Evolutionary conservation across 2,797 vertebrate species (phyloP), one percentile per base, ranked within the genome.

Genomic region (Argyrosomus regius): DNA sequence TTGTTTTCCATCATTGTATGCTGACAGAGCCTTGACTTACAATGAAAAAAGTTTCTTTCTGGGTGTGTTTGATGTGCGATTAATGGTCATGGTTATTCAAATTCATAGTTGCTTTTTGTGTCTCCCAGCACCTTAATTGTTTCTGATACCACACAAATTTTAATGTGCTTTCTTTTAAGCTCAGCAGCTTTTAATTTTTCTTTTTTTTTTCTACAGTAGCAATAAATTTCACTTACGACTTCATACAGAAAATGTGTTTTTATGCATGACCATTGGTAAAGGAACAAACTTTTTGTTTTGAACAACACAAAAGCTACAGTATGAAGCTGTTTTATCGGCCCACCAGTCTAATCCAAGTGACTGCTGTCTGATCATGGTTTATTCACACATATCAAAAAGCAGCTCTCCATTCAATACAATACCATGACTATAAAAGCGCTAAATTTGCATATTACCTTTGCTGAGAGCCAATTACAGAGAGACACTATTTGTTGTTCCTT

Each of bases 1-100:
- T 95, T 94, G 92, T 93, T 92, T 94, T 89, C 82, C 79, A 84
- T 93, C 83, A 93, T 84, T 89, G 85, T 89, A 79, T 88, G 83
- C 85, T 93, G 93, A 93, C 90, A 90, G 88, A 88, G 85, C 59
- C 59, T 83, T 83, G 84, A 83, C 86, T 87, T 61, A 83, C 74
- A 82, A 76, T 82, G 64, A 83, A 81, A 85, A 87, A 85, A 88
- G 74, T 79, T 78, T 78, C 78, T 74, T 73, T 85, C 60, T 72
- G 79, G 67, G 78, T 83, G 81, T 87, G 75, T 78, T 75, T 82
- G 80, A 83, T 83, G 78, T 72, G 48, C 60, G 65, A 85, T 89
- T 87, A 91, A 78, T 84, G 76, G 78, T 81, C 77, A 73, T 67
- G 58, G 78, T 77, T 86, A 76, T 88, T 92, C 62, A 90, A 81